Evolutionary conservation across 1,140 invertebrate genomes (phyloP).

Genomic region (Heterodera schachtii): DNA sequence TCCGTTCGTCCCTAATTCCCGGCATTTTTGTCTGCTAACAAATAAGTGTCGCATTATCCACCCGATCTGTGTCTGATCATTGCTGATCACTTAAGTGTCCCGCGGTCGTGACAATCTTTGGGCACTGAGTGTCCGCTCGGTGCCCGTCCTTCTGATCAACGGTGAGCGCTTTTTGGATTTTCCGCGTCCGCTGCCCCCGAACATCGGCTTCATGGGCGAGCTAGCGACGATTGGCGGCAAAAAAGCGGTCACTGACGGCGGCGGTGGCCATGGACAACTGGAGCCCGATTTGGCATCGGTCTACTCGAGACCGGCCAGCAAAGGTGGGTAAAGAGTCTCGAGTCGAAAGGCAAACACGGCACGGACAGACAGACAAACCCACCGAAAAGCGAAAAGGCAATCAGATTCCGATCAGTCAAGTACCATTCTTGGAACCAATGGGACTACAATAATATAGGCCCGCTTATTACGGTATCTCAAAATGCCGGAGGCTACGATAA

Average conservation of each 20-base stretch:
- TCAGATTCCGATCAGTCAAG: no score
- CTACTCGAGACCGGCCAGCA: constrained; percentile 26
- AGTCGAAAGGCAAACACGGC: no score
- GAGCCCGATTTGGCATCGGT: constrained; percentile 15
- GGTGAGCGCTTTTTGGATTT: constrained; percentile 65
- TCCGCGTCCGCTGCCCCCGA: constrained; percentile 58
- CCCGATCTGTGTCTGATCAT: no score
- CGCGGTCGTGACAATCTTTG: constrained; percentile 50
- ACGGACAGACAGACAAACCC: no score
- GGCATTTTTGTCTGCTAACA: no score
- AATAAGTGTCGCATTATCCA: no score
- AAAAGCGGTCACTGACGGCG: neutral
- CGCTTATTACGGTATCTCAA: no score
- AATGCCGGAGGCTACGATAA: no score
- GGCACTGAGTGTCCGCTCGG: constrained; percentile 46
- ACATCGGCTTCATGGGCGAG: constrained; percentile 62
- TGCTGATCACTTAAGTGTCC: neutral
- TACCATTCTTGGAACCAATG: no score
- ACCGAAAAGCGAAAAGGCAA: no score
- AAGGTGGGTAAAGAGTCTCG: constrained; percentile 5
- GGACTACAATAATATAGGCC: no score
- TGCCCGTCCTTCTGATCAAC: constrained; percentile 59
- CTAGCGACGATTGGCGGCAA: constrained; percentile 30
- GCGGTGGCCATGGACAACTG: neutral
- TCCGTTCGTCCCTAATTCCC: no score